A percentile compares a stretch with the other conserved stretches of the same genome.
These are phyloP conservation scores for Agriotes lineatus DNA, from an alignment of 2,888 invertebrate species.

Conservation along the genomic window DNA sequence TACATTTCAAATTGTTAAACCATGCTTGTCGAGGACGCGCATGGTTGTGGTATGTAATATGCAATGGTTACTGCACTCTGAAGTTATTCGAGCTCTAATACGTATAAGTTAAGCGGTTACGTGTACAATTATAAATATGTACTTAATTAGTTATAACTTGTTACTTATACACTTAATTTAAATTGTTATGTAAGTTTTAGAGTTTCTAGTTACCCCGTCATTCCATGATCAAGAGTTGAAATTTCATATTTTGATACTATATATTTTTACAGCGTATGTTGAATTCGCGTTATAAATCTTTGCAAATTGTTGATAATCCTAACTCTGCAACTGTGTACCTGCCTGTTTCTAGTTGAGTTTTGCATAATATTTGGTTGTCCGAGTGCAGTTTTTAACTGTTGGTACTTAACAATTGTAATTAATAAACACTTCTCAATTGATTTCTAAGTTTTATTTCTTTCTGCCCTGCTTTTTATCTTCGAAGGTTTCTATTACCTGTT, in stretches of 20 bases:
- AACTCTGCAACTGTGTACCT: constrained; percentile 36
- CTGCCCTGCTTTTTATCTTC: no score
- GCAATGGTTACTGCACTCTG: constrained; percentile 53
- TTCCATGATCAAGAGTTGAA: constrained; percentile 29
- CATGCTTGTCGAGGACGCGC: constrained; percentile 32
- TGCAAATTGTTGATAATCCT: constrained; percentile 15
- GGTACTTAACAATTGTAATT: constrained; percentile 52
- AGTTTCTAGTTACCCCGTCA: constrained; percentile 35
- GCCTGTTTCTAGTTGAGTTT: constrained; percentile 38
- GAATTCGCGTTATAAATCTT: constrained; percentile 29
- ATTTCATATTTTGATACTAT: constrained; percentile 35
- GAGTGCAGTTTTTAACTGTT: constrained; percentile 54
- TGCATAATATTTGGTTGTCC: constrained; percentile 15
- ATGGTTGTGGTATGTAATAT: constrained; percentile 40
- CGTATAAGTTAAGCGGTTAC: background rate
- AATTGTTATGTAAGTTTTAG: constrained; percentile 33
- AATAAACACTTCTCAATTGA: constrained; percentile 56
- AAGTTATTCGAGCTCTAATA: background rate
- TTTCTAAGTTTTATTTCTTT: background rate
- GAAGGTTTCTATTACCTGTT: no score
- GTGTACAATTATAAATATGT: constrained; percentile 22
- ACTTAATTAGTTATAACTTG: constrained; percentile 34
- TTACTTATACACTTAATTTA: constrained; percentile 26
- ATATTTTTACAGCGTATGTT: constrained; percentile 38
- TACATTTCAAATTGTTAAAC: constrained; percentile 50